Evolutionary conservation across 2,797 vertebrate species (phyloP), one percentile per base, ranked within the genome.

Genomic region (Protonibea diacanthus): DNA sequence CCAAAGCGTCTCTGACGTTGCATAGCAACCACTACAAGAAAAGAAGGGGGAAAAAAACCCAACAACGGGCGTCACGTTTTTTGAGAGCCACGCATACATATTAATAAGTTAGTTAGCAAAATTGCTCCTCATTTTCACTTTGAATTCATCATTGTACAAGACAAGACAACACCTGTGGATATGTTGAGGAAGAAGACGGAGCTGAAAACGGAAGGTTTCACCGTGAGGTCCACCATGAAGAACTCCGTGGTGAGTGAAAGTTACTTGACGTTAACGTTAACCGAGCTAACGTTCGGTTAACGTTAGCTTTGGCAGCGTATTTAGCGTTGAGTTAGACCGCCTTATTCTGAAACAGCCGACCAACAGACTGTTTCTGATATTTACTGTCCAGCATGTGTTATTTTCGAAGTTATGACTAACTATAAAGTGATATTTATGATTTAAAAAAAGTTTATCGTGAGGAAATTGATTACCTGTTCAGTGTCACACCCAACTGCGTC

Each of bases 191-290:
- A 18, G 10, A 83, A 55, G 40, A 63, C 3, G 18, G 62, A 88
- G 71, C 38, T 88, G 2, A 87, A 75, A 60, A 77, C 93, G 0
- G 69, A 88, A 38, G 94, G 89, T 18, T 95, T 95, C 76, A 94
- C 94, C 1, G 64, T 93, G 2, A 94, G 89, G 81, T 85, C 94
- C 62, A 83, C 68, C 0, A 93, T 94, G 92, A 94, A 89, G 79
- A 94, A 94, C 89, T 86, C 89, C 0, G 89, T 92, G 93, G 95
- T 96, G 71, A 90, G 90, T 84, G 6, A 56, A 38, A 74, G 56
- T 66, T 74, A 10, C 65, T 27, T 20, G 6, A 23, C 27, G 25
- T 15, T 1, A 25, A 58, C 40, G 38, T 60, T 55, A 61, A 53
- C 4, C 12, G 0, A 13, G n/a, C 59, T 10, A 18, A 57, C 27